Base-by-base conservation (phyloP, 2,888 invertebrate genomes). In the Pedicia rivosa region DNA sequence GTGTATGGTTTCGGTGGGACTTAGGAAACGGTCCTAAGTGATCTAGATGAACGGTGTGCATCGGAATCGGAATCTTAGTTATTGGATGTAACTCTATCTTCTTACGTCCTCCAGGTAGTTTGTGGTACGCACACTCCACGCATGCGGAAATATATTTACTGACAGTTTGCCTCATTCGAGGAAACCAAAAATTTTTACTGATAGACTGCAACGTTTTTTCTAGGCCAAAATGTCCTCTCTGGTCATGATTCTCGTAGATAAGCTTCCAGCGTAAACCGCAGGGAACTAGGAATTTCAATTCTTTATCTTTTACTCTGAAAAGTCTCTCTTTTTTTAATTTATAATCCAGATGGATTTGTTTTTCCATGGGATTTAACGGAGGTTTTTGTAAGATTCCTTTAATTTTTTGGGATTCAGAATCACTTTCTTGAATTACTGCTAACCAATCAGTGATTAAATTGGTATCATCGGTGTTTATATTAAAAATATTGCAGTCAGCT, bases 31-130 rank as follows among this genome's bases (percentile, higher is more conserved):
- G 47, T 8, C 45, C 43, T n/a, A 43, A 14, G 39, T 48, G 47
- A 36, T 49, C 48, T 3, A 41, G 24, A 37, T 48, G 46, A 14
- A 39, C 8, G 37, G 6, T 35, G 28, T 13, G 15, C 39, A 43
- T 38, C 28, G 48, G 44, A 36, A 47, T 38, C 13, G 38, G 33
- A 32, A 40, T 31, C 28, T 44, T 42, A 25, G 45, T 40, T 14
- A 48, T 47, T 6, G 41, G 30, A 39, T 51, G 43, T 4, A 49
- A 17, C 9, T 44, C 41, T 8, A 45, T 46, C 13, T 39, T 37
- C 35, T 38, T 29, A 37, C n/a, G n/a, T n/a, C n/a, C n/a, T n/a
- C n/a, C n/a, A n/a, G n/a, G n/a, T n/a, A n/a, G n/a, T n/a, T n/a
- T n/a, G n/a, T n/a, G 40, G 36, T 39, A 37, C 7, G 43, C 31